Percentiles rank a stretch among this genome's conserved stretches.
Conservation (phyloP, 2,113 vertebrate genomes). For the Salvelinus fontinalis region DNA sequence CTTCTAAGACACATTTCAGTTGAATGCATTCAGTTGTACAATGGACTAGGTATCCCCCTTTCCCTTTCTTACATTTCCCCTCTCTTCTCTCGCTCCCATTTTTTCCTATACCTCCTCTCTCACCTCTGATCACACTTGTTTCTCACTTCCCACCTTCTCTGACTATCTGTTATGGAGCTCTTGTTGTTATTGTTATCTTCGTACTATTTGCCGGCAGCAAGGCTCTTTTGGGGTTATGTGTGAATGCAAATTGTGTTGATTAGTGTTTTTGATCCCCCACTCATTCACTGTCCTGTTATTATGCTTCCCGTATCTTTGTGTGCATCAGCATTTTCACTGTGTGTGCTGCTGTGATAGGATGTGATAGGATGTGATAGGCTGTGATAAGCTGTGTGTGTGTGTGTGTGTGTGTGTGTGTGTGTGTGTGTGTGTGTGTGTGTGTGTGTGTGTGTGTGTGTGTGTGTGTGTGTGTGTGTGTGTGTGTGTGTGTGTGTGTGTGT, state of each 20-base stretch:
- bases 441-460: constrained; percentile 20
- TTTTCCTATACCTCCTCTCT: constrained; percentile 3
- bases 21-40: too few relatives aligned
- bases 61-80: background rate
- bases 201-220: constrained; percentile 27
- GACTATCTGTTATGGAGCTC: constrained; percentile 11
- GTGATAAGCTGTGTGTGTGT: background rate
- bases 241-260: constrained; percentile 51
- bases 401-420: constrained; percentile 5
- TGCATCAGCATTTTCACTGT: constrained; percentile 56
- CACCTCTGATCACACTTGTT: constrained; percentile 7
- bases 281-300: constrained; percentile 36
- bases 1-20: background rate
- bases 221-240: constrained; percentile 38
- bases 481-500: constrained; percentile 6
- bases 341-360: constrained; percentile 32
- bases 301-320: background rate
- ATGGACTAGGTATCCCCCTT: background rate
- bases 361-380: background rate
- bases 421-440: constrained; percentile 8
- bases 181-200: constrained; percentile 7
- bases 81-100: background rate
- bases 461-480: background rate
- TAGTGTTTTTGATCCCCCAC: constrained; percentile 38
- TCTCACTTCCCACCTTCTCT: background rate